phyloP scores from a whole-genome alignment of 2,888 invertebrate species.

The Polyommatus iphigenia region DNA sequence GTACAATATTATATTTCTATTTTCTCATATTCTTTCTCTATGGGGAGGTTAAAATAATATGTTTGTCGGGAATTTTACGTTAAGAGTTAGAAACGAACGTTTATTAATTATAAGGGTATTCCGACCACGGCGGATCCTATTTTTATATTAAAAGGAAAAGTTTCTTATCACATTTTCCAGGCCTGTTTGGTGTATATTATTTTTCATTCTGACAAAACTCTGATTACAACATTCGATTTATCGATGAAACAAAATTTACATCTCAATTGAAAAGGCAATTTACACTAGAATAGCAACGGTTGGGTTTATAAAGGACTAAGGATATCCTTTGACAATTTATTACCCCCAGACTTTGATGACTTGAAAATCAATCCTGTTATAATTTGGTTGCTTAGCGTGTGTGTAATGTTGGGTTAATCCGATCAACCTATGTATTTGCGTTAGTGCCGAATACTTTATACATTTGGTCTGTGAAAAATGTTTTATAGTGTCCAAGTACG shows the following conservation, averaged over 20 bases:
- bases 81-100: too few species aligned
- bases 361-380: slow-evolving; percentile 4
- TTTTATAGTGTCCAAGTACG: too few species aligned
- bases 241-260: slow-evolving; percentile 23
- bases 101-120: background rate
- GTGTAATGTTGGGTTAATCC: background rate
- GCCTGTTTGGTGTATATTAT: background rate
- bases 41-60: too few species aligned
- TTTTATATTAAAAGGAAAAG: background rate
- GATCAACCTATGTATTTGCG: background rate
- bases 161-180: background rate
- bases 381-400: background rate
- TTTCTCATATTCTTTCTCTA: too few species aligned
- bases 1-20: too few species aligned
- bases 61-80: too few species aligned
- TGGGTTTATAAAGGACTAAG: slow-evolving; percentile 22
- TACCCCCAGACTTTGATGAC: background rate
- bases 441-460: too few species aligned
- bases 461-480: too few species aligned
- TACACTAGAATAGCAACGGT: slow-evolving; percentile 23
- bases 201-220: background rate
- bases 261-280: slow-evolving; percentile 21
- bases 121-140: background rate
- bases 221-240: slow-evolving; percentile 23
- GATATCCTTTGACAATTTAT: slow-evolving; percentile 14